These are phyloP conservation scores for Psylliodes chrysocephalus DNA, from an alignment of 2,888 invertebrate species.

Conservation along the genomic window DNA sequence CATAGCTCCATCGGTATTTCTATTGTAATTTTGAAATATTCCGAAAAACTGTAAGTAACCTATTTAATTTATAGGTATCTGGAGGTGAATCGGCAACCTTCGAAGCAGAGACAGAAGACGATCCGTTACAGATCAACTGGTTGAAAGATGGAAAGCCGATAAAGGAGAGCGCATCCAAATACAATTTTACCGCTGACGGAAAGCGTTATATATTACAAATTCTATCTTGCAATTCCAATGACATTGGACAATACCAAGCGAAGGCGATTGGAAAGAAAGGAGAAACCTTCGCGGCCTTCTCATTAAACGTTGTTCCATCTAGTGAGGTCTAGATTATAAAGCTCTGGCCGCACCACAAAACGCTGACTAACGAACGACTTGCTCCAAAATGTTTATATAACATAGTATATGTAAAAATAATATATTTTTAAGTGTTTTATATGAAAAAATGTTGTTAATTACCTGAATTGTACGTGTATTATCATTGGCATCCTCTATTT, in stretches of 20 bases:
- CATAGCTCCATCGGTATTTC: too few species aligned
- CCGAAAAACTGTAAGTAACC: too few species aligned
- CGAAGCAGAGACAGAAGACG: constrained; percentile 81
- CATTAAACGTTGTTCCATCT: constrained; percentile 78
- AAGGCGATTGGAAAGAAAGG: constrained; percentile 88
- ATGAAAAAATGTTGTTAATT: constrained; percentile 42
- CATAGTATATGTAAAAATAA: constrained; percentile 53
- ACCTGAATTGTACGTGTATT: constrained; percentile 22
- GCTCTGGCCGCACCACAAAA: constrained; percentile 51
- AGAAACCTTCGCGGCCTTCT: constrained; percentile 86
- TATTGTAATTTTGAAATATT: too few species aligned
- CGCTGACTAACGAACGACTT: constrained; percentile 60
- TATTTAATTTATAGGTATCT: constrained; percentile 67
- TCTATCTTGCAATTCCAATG: constrained; percentile 76
- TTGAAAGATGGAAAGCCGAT: constrained; percentile 92
- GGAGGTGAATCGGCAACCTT: constrained; percentile 84
- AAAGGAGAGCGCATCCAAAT: constrained; percentile 81
- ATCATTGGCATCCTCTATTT: constrained; percentile 55
- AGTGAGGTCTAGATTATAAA: constrained; percentile 63
- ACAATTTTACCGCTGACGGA: constrained; percentile 85
- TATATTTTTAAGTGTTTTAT: constrained; percentile 57
- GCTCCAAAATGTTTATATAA: constrained; percentile 60
- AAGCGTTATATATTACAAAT: constrained; percentile 84
- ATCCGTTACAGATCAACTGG: constrained; percentile 81
- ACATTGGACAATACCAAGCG: constrained; percentile 89